These are phyloP conservation scores for Esperia sulphurella DNA, from an alignment of 2,888 invertebrate genomes.

Conservation along the genomic window DNA sequence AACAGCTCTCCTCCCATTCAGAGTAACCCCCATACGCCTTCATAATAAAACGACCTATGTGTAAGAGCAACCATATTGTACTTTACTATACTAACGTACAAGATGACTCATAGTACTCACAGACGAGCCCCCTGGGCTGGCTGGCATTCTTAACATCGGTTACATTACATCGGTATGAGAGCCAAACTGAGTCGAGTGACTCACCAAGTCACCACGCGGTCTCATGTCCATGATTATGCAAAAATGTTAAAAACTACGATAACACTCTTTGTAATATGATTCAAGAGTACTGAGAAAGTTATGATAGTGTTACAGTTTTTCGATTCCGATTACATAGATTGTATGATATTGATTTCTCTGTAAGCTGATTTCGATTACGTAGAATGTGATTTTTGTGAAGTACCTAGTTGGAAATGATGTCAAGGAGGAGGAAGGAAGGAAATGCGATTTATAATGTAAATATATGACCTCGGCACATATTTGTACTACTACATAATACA, in stretches of 20 bases:
- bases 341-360: neutral
- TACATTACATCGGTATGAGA: slow-evolving; percentile 57
- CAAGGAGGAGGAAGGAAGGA: too few species aligned
- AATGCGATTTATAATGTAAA: too few species aligned
- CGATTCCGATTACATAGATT: neutral
- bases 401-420: too few species aligned
- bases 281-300: neutral
- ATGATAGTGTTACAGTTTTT: neutral
- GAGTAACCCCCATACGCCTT: too few species aligned
- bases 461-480: too few species aligned
- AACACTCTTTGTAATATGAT: slow-evolving; percentile 2
- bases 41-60: too few species aligned
- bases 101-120: slow-evolving; percentile 25
- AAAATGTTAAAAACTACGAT: slow-evolving; percentile 6
- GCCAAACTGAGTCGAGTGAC: slow-evolving; percentile 19
- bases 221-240: slow-evolving; percentile 3
- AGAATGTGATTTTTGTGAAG: too few species aligned
- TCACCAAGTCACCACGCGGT: too few species aligned
- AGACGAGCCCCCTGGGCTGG: neutral
- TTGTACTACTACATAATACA: too few species aligned
- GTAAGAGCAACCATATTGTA: too few species aligned
- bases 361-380: neutral
- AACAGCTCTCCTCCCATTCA: too few species aligned
- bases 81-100: too few species aligned
- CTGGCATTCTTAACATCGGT: slow-evolving; percentile 27